These are phyloP conservation scores for Trachemys scripta DNA, from an alignment of 2,113 vertebrate species.

Conservation along the genomic window DNA sequence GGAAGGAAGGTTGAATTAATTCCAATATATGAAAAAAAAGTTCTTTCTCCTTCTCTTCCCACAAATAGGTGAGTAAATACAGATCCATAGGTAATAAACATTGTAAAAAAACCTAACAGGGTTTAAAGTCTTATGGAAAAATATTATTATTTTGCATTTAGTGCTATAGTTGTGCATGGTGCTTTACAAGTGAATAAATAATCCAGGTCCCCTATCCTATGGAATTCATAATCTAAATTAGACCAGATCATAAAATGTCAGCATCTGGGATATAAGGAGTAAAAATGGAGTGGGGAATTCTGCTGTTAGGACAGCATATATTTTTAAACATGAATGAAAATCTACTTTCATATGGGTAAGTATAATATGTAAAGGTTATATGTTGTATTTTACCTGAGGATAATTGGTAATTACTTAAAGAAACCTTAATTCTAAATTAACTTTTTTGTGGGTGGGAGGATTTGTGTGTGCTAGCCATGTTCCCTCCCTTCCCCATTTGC, in stretches of 20 bases:
- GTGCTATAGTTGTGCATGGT: accelerated
- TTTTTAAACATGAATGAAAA: not conserved
- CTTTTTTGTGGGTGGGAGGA: not conserved
- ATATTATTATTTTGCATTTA: not conserved
- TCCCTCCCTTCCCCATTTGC: not conserved
- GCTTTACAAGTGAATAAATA: not conserved
- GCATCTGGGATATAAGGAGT: not conserved
- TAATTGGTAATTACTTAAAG: not conserved
- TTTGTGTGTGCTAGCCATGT: not conserved
- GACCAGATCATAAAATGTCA: not conserved
- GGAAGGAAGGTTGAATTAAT: not conserved
- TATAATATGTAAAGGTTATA: not conserved
- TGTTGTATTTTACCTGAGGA: not conserved
- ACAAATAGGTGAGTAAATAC: not conserved
- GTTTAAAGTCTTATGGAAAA: accelerated
- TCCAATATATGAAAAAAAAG: not conserved
- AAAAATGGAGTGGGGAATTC: not conserved
- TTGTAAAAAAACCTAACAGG: not conserved
- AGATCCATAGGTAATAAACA: not conserved
- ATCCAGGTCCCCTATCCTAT: not conserved
- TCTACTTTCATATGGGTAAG: not conserved
- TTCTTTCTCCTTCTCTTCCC: accelerated
- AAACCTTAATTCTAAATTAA: not conserved
- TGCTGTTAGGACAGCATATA: not conserved
- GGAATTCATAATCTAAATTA: not conserved